These are phyloP conservation scores for Dione juno DNA, from an alignment of 2,888 invertebrate species.

Conservation along the genomic window DNA sequence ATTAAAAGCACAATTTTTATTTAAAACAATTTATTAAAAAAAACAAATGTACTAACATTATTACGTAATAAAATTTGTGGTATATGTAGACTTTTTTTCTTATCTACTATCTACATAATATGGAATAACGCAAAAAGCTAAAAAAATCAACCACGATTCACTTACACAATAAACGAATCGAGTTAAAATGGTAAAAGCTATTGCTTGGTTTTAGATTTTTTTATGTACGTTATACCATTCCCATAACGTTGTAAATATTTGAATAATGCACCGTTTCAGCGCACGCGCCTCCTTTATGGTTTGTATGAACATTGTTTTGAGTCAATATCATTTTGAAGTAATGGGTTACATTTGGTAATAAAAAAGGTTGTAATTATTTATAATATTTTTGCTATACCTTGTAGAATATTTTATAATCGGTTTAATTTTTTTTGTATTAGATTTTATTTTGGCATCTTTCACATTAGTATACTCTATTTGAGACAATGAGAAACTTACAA, in stretches of 20 bases:
- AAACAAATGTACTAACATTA: no score
- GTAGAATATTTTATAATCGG: no score
- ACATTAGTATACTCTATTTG: no score
- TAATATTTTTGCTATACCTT: not conserved
- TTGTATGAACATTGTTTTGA: conserved; percentile 44
- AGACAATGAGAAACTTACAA: no score
- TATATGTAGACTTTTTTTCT: no score
- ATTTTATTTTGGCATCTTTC: no score
- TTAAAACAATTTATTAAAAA: no score
- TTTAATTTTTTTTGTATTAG: no score
- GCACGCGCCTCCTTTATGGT: conserved; percentile 70
- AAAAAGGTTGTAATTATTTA: not conserved
- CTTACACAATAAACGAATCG: not conserved
- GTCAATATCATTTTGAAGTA: conserved; percentile 37
- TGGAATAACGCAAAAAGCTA: no score
- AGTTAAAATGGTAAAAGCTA: conserved; percentile 46
- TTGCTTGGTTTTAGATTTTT: conserved; percentile 61
- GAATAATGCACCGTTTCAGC: conserved; percentile 60
- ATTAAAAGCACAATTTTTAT: no score
- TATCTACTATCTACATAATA: no score
- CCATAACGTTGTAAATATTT: conserved; percentile 66
- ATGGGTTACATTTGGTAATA: conserved; percentile 30
- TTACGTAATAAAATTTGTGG: no score
- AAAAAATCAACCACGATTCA: not conserved
- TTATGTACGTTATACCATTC: conserved; percentile 55